phyloP scores from a whole-genome alignment of 2,888 invertebrate genomes.

The Dorcus hopei region DNA sequence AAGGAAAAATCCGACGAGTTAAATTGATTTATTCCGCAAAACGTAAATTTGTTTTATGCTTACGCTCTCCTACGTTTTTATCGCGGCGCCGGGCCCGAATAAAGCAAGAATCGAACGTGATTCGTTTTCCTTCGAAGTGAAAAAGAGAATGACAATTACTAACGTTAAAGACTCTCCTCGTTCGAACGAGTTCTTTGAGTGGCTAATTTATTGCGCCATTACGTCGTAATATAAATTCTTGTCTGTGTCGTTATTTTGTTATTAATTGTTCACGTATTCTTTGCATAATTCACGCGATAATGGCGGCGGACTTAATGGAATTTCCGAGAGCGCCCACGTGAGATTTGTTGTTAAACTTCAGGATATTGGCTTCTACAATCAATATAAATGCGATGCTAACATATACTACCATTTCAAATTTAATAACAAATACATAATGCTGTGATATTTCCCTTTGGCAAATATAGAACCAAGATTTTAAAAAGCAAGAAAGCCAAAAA shows the following conservation, averaged over 20 bases:
- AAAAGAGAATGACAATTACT: slow-evolving; percentile 14
- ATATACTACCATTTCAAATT: too few species aligned
- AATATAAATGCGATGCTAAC: too few species aligned
- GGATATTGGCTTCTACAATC: slow-evolving; percentile 15
- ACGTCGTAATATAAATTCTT: slow-evolving; percentile 16
- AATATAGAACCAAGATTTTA: too few species aligned
- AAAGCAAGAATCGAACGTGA: neutral
- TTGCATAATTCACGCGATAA: slow-evolving; percentile 20
- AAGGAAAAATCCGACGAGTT: neutral
- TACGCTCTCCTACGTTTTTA: neutral
- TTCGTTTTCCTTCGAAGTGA: slow-evolving; percentile 11
- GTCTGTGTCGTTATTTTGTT: slow-evolving; percentile 19
- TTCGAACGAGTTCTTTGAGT: neutral
- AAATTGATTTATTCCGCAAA: neutral
- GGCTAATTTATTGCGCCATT: slow-evolving; percentile 2
- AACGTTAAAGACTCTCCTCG: neutral
- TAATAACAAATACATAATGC: too few species aligned
- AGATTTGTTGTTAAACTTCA: slow-evolving; percentile 10
- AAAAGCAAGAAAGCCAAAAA: too few species aligned
- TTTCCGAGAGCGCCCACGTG: slow-evolving; percentile 9
- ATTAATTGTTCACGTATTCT: slow-evolving; percentile 20
- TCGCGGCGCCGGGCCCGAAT: neutral
- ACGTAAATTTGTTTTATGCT: slow-evolving; percentile 12
- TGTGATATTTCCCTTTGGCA: too few species aligned
- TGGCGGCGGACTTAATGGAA: slow-evolving; percentile 7